Conservation (phyloP, 2,797 vertebrate genomes). For the Siniperca obscura region DNA sequence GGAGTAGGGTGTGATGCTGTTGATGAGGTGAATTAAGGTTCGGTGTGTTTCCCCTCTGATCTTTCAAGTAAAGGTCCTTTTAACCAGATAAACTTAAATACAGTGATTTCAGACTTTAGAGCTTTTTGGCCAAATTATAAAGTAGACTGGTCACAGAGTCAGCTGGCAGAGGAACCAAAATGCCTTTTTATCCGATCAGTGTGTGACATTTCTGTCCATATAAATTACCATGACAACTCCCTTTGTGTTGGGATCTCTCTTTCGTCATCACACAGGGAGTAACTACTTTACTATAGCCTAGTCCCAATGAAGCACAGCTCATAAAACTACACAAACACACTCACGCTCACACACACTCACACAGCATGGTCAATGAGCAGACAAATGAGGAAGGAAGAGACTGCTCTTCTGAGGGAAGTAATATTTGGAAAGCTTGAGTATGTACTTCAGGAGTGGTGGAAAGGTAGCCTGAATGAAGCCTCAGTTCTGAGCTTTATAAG, state of each 20-base stretch:
- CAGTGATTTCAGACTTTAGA: constrained; percentile 58
- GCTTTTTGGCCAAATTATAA: constrained; percentile 66
- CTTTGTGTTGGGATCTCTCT: constrained; percentile 57
- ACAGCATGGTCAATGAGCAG: neutral
- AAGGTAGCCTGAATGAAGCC: constrained; percentile 30
- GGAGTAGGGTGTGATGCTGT: constrained; percentile 22
- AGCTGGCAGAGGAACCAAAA: constrained; percentile 54
- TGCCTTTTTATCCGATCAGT: constrained; percentile 52
- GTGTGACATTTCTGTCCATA: constrained; percentile 66
- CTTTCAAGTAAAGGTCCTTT: constrained; percentile 53
- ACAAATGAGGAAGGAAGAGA: constrained; percentile 13
- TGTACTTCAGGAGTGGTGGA: constrained; percentile 25
- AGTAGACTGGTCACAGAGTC: constrained; percentile 45
- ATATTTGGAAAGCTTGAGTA: constrained; percentile 27
- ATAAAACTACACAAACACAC: constrained; percentile 34
- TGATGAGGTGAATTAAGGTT: constrained; percentile 36
- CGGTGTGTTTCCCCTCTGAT: constrained; percentile 36
- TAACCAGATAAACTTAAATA: constrained; percentile 57
- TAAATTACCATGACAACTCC: constrained; percentile 67
- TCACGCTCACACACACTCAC: neutral
- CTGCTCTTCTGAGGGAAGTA: constrained; percentile 43
- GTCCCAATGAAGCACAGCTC: constrained; percentile 51
- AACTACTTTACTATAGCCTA: constrained; percentile 49
- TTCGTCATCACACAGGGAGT: constrained; percentile 58
- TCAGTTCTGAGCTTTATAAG: constrained; percentile 29